Evolutionary conservation across 30 jellyfish, hydroid and myxozoan genomes (phyloP), one percentile per base, ranked within the genome.

Genomic region (Rhopilema esculentum): DNA sequence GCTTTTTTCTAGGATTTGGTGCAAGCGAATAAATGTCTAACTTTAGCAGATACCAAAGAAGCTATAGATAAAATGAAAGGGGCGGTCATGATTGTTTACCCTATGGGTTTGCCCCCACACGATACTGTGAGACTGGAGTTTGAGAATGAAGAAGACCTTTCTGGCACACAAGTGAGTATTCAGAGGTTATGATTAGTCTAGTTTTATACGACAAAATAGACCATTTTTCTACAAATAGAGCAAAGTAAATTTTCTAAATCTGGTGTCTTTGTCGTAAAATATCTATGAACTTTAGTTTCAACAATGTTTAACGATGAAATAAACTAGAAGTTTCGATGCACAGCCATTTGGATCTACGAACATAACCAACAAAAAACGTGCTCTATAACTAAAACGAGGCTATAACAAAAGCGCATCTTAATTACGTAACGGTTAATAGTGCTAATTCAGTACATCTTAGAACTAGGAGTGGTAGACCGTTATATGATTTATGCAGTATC

Each of bases 101-200:
- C 99, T 6, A 94, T 94, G 99, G 99, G 99, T 9, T 79, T 94
- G 62, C 99, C 99, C 21, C 99, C 99, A 0, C 97, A 94, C 63
- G 99, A 94, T 53, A 97, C 99, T 22, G 91, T 89, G 51, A 85
- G 89, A 67, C 83, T 85, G 70, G 99, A 94, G 73, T 29, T 94
- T 19, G 99, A 94, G 65, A 84, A 84, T 50, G 57, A 84, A 26
- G 99, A 94, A 94, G 99, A 94, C 50, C 87, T 94, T n/a, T 75
- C 99, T 17, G 99, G 99, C 32, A 94, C 99, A 19, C 99, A 94
- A 86, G 99, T 94, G 69, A 27, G 94, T 19, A 7, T 25, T 12
- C 57, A 40, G 12, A 2, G 6, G 9, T 40, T 40, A 12, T 40
- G 57, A 12, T 12, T 40, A 6, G 9, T 12, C 6, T 40, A 2